Evolutionary conservation across 2,113 vertebrate species (phyloP), one percentile per base, ranked within the genome.

Genomic region (Desmodus rotundus): DNA sequence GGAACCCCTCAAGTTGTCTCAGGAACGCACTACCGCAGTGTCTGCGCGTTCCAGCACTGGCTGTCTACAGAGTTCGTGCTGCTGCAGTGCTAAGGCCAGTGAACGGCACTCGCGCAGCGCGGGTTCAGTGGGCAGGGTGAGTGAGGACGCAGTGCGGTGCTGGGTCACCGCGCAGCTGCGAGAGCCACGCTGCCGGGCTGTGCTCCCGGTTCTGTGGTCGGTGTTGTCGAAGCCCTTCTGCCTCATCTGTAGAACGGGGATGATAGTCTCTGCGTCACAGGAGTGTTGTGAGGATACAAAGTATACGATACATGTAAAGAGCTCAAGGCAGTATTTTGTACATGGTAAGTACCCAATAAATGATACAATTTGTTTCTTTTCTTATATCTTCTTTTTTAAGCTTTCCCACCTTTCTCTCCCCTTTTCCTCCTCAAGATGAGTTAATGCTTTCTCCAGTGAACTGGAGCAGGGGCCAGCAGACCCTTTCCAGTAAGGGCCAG

Each of bases 361-460:
- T 78, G 78, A 70, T 80, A 52, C n/a, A 82, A 72, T 58, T 90
- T 52, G 54, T 92, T 94, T 24, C 41, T 73, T 87, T 96, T 70
- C 16, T 74, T 73, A 0, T 76, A 15, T 68, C 45, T 26, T 96
- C 2, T 90, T 92, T 94, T 77, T 22, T 90, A 94, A 78, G 28
- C 58, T 73, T 61, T 82, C 28, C 54, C 56, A 81, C 31, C 19
- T 41, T 83, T 96, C 82, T 67, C 41, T 87, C 95, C 26, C 14
- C 36, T 16, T 74, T 67, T 86, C 24, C 0, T 86, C 68, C 74
- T 90, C 41, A 86, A 45, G 72, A 33, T 65, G 89, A 72, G 61
- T 84, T 93, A 63, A 67, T 96, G n/a, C 14, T 91, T 81, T 81
- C 38, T 86, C 20, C 90, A 31, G 36, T 84, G 67, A 96, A 74